Percentiles rank a stretch among this genome's conserved stretches.
Conservation (phyloP, 2,113 vertebrate species). For the Irena cyanogastra region DNA sequence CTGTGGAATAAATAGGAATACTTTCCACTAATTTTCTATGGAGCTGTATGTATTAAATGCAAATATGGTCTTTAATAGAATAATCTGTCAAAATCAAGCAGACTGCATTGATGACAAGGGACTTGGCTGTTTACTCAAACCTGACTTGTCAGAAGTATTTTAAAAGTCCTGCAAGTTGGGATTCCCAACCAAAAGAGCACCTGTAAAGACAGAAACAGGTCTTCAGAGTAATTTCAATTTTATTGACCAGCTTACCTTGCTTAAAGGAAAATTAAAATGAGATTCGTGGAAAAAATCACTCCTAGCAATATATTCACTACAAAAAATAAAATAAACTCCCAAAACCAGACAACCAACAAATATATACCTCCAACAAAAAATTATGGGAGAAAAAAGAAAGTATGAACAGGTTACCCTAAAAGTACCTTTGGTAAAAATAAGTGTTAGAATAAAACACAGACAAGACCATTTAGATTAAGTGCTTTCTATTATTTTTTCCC, state of each 20-base stretch:
- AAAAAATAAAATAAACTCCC: not conserved
- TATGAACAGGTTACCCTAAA: not conserved
- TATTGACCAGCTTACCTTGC: not conserved
- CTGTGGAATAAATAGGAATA: not conserved
- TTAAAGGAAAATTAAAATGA: conserved; percentile 29
- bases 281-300: not conserved
- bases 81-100: not conserved
- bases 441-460: conserved; percentile 7
- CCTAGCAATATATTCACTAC: not conserved
- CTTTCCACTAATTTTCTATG: not conserved
- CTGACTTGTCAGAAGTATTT: not conserved
- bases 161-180: not conserved
- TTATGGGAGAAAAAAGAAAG: not conserved
- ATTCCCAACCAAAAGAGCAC: not conserved
- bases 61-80: not conserved
- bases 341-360: not conserved
- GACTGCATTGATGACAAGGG: not conserved
- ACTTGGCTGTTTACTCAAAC: not conserved
- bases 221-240: not conserved
- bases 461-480: conserved; percentile 37
- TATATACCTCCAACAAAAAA: not conserved
- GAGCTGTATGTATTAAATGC: not conserved
- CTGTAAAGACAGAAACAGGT: not conserved
- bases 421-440: not conserved
- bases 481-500: conserved; percentile 13